Evolutionary conservation across 1,140 invertebrate genomes (phyloP), one percentile per base, ranked within the genome.

Genomic region (Anthonomus grandis): DNA sequence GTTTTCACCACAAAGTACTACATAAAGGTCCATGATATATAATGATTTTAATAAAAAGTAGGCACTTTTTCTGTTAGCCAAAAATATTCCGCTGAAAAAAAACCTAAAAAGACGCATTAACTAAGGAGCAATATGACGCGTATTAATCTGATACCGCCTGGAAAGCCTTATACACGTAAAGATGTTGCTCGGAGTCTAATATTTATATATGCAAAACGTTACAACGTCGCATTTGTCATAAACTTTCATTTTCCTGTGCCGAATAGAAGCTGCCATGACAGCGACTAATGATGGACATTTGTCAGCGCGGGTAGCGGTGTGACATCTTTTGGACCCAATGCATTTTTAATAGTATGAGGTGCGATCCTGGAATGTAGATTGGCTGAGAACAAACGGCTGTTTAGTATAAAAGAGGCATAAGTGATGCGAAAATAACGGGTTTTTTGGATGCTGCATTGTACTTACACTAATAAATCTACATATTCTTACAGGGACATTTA

Each of bases 191-290:
- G 49, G 56, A 64, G 58, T 64, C 52, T 66, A 65, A 67, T 67
- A 67, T 67, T 65, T 67, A 67, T 67, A 64, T 67, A 67, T 67
- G 66, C 66, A 67, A 66, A 67, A 66, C 66, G 62, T 60, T 65
- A 66, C 64, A 67, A 64, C 66, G 57, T 51, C 49, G 56, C 66
- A 67, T 67, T 66, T 65, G 63, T 67, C 64, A 67, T 45, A 62
- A 67, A 67, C 63, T 66, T 67, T 67, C 66, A 67, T 67, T 67
- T 67, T 65, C 64, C 66, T 63, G 64, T 66, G 51, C 62, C 64
- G 62, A 64, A 66, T 62, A 59, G 59, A 60, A 60, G 56, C 55
- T 52, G 49, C 24, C 34, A 42, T 66, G 64, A 66, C 66, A 61
- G 48, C 57, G 64, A 68, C 54, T 64, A 65, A 68, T 66, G 64